phyloP scores from a whole-genome alignment of 2,888 invertebrate species.

The Malachius bipustulatus region DNA sequence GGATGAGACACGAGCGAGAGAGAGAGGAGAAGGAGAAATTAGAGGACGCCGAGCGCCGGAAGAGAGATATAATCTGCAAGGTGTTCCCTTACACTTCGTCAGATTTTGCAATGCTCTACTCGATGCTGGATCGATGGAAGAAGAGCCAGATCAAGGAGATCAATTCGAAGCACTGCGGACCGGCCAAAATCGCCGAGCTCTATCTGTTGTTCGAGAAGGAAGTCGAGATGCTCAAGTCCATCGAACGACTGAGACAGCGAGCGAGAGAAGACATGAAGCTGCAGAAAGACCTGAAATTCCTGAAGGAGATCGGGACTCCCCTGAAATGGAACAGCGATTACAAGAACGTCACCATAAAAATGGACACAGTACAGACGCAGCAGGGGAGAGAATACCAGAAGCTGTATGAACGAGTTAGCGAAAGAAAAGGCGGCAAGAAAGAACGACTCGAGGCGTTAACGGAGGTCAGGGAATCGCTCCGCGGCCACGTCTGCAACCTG shows the following conservation, averaged over 20 bases:
- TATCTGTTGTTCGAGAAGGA: constrained; percentile 61
- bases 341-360: constrained; percentile 51
- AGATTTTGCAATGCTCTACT: constrained; percentile 64
- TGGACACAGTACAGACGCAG: constrained; percentile 74
- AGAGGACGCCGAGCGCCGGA: constrained; percentile 42
- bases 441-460: constrained; percentile 59
- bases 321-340: constrained; percentile 42
- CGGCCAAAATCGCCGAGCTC: constrained; percentile 58
- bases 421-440: constrained; percentile 45
- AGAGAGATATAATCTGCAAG: constrained; percentile 48
- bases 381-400: constrained; percentile 62
- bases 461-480: constrained; percentile 56
- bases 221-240: constrained; percentile 53
- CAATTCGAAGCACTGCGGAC: constrained; percentile 50
- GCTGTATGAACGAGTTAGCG: constrained; percentile 55
- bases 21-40: constrained; percentile 38
- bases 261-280: constrained; percentile 48
- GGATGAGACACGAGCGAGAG: constrained; percentile 42
- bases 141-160: constrained; percentile 51
- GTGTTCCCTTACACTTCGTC: constrained; percentile 58
- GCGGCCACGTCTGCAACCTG: constrained; percentile 44
- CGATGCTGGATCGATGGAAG: constrained; percentile 57
- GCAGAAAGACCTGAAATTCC: constrained; percentile 47
- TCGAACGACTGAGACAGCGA: constrained; percentile 54
- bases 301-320: constrained; percentile 57